A percentile compares a stretch with the other conserved stretches of the same genome.
Conservation (phyloP, 92 coral and sea anemone species). For the Epizoanthus fatuus region DNA sequence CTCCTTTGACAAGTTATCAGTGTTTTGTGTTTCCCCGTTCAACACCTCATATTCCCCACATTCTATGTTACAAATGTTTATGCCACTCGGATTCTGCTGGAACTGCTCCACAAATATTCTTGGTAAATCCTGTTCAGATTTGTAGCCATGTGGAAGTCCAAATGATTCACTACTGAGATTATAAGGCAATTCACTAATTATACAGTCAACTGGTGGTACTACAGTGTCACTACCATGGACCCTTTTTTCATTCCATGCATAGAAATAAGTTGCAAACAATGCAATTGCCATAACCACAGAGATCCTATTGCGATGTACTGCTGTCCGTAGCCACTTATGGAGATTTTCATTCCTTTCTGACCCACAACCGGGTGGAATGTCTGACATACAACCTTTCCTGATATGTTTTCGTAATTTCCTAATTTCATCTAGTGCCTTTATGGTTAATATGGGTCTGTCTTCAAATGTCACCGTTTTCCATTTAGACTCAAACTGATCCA, state of each 20-base stretch:
- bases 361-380: conserved; percentile 42
- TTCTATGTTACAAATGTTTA: conserved; percentile 23
- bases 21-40: not conserved
- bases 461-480: conserved; percentile 35
- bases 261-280: conserved; percentile 35
- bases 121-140: conserved; percentile 6
- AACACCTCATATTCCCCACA: not conserved
- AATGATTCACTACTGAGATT: conserved; percentile 19
- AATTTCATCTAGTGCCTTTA: conserved; percentile 27
- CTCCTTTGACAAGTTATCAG: conserved; percentile 13
- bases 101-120: conserved; percentile 28
- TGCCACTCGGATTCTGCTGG: conserved; percentile 9
- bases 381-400: conserved; percentile 15
- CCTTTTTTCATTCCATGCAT: conserved; percentile 37
- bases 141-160: conserved; percentile 28
- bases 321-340: conserved; percentile 29
- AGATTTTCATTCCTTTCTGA: conserved; percentile 46
- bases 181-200: conserved; percentile 3
- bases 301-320: conserved; percentile 28
- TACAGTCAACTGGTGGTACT: conserved; percentile 36
- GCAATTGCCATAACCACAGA: conserved; percentile 43
- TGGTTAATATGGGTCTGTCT: conserved; percentile 9
- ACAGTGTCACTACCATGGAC: conserved; percentile 24
- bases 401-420: conserved; percentile 22
- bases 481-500: conserved; percentile 17